These are phyloP conservation scores for Solen grandis DNA, from an alignment of 1,140 invertebrate genomes.

Conservation along the genomic window DNA sequence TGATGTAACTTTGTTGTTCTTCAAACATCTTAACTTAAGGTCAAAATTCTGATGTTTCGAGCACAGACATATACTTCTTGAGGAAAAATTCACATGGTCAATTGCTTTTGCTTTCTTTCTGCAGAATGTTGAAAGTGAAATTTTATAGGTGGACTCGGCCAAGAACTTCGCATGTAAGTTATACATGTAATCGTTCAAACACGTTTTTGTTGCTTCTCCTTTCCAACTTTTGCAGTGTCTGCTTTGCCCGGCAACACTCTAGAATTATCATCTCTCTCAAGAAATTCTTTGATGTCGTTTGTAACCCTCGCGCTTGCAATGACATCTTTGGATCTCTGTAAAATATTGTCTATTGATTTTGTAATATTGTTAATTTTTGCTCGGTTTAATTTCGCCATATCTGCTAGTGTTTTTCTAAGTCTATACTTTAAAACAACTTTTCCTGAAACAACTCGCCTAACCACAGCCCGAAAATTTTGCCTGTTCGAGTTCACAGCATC, in stretches of 20 bases:
- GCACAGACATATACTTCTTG: conserved; percentile 35
- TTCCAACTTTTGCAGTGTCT: background rate
- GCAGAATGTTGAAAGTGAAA: conserved; percentile 24
- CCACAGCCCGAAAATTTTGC: background rate
- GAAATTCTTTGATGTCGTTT: background rate
- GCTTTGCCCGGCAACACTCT: background rate
- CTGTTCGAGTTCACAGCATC: background rate
- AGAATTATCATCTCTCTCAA: conserved; percentile 18
- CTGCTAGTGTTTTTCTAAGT: no score
- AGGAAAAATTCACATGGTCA: conserved; percentile 22
- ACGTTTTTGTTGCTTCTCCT: conserved; percentile 12
- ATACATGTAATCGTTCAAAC: conserved; percentile 21
- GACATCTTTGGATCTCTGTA: background rate
- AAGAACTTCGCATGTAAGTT: conserved; percentile 10
- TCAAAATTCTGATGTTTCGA: conserved; percentile 31
- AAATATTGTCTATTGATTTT: background rate
- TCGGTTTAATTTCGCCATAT: background rate
- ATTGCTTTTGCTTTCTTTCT: conserved; percentile 2
- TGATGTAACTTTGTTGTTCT: conserved; percentile 6
- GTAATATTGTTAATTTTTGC: background rate
- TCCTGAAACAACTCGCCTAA: background rate
- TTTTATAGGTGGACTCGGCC: conserved; percentile 17
- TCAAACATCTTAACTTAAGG: conserved; percentile 6
- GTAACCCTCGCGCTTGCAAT: background rate
- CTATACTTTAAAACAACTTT: background rate